Evolutionary conservation across 2,797 vertebrate species (phyloP).

Genomic region (Squalus acanthias): DNA sequence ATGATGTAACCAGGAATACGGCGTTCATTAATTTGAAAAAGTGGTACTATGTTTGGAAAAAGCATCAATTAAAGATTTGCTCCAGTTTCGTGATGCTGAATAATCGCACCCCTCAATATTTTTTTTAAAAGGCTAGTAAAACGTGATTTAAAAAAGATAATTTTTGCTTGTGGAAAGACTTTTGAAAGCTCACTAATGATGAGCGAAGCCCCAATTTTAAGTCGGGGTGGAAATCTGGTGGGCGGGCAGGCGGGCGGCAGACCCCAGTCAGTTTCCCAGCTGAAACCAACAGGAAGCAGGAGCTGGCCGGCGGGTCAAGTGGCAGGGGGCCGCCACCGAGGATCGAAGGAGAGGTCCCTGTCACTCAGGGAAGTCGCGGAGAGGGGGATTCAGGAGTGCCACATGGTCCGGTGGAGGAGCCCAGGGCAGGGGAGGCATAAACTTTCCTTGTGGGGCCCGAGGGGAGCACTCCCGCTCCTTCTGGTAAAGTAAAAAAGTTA

Average conservation of each 20-base stretch:
- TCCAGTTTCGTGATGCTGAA: neutral
- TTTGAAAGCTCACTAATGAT: neutral
- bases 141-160: too few species aligned
- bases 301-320: neutral
- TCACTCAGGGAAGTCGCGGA: neutral
- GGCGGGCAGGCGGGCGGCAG: neutral
- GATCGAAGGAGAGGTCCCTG: too few species aligned
- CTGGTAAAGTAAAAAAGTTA: too few species aligned
- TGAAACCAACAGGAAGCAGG: neutral
- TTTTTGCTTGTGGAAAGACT: neutral
- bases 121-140: too few species aligned
- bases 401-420: too few species aligned
- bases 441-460: neutral
- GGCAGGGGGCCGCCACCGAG: neutral
- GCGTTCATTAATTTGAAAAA: neutral
- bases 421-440: neutral
- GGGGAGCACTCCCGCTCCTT: neutral
- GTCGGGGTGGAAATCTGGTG: neutral
- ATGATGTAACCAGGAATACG: too few species aligned
- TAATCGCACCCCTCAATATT: neutral
- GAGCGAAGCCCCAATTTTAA: neutral
- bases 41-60: neutral
- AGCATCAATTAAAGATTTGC: neutral
- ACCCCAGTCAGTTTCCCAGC: neutral
- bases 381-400: neutral